phyloP scores from a whole-genome alignment of 2,888 invertebrate species.

The Tenthredo notha region DNA sequence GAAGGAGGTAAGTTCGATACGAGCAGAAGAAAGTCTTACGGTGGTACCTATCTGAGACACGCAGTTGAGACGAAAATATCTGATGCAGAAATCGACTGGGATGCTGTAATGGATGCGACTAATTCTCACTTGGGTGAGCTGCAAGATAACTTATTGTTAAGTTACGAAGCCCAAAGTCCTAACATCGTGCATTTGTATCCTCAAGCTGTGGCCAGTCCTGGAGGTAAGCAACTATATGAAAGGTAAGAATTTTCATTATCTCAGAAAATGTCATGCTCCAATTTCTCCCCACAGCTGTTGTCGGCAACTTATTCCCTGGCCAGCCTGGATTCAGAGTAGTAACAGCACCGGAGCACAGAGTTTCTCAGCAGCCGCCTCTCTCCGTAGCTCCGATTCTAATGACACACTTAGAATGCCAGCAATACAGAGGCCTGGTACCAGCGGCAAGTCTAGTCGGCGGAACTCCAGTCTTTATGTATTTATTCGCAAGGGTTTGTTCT shows the following conservation, averaged over 20 bases:
- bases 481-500: conserved; percentile 83
- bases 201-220: conserved; percentile 76
- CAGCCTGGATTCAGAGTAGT: conserved; percentile 78
- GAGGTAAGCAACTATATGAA: conserved; percentile 63
- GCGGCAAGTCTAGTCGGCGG: conserved; percentile 83
- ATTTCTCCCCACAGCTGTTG: conserved; percentile 67
- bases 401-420: conserved; percentile 78
- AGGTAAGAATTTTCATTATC: background rate
- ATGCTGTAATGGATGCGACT: conserved; percentile 81
- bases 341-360: conserved; percentile 76
- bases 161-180: conserved; percentile 84
- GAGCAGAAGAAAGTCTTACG: conserved; percentile 72
- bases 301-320: conserved; percentile 76
- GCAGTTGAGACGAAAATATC: conserved; percentile 72
- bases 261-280: background rate
- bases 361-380: conserved; percentile 78
- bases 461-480: conserved; percentile 83
- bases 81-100: conserved; percentile 82
- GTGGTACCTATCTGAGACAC: conserved; percentile 70
- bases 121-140: conserved; percentile 80
- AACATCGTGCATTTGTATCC: conserved; percentile 80
- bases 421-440: conserved; percentile 80
- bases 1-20: conserved; percentile 73
- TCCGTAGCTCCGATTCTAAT: conserved; percentile 73
- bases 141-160: conserved; percentile 82